Evolutionary conservation across 2,113 vertebrate genomes (phyloP), one percentile per base, ranked within the genome.

Genomic region (Cephalopholis sonnerati): DNA sequence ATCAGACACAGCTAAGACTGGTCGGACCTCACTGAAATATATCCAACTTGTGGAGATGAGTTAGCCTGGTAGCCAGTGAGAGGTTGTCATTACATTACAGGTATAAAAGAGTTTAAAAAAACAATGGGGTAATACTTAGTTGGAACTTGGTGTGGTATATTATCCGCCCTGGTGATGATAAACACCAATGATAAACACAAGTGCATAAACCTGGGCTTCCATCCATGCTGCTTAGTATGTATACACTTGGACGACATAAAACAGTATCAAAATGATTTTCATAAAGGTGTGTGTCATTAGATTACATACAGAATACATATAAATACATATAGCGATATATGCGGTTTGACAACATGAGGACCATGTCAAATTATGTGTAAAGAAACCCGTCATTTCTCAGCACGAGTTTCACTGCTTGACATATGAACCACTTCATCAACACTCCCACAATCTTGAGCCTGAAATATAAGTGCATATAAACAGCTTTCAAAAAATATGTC

Each of bases 401-500:
- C 25, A n/a, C 5, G 22, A 48, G 48, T 0, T 53, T 39, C 17
- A 46, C 11, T 48, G 17, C 10, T 17, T 17, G n/a, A 27, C 12
- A 46, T 13, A n/a, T 32, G 18, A 44, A 71, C 24, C 7, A 44
- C 36, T 20, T 73, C 12, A 74, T 71, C 51, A 82, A 54, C 70
- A 48, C 22, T 17, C 48, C 44, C 62, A 15, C 25, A 20, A 57
- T 61, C 57, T 77, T 24, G 29, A 20, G 57, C 12, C 13, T 58
- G 29, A 44, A 22, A 59, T 27, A 13, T 11, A 11, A 68, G 29
- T 1, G 0, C 44, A 64, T 46, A 15, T 36, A 59, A 61, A 27
- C 39, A 81, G 64, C 57, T 66, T 65, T 76, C 53, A 83, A 7
- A 78, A 77, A 69, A 44, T 22, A 16, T 57, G 36, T 62, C 44